A percentile compares a stretch with the other conserved stretches of the same genome.
Conservation (phyloP, 92 coral and sea anemone species). For the Umimayanthus chanpuru region DNA sequence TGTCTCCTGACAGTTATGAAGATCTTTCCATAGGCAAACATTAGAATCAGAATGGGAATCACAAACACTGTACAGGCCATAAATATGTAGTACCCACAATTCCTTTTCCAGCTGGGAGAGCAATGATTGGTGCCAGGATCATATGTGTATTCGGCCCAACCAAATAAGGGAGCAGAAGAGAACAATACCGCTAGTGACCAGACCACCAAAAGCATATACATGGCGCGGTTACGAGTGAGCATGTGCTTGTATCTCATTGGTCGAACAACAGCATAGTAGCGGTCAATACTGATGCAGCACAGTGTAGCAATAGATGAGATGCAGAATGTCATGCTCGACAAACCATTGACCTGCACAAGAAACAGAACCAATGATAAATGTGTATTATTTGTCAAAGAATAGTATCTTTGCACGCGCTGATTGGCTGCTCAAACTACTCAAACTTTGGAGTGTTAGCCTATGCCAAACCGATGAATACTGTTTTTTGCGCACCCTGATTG, state of each 20-base stretch:
- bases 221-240: conserved; percentile 71
- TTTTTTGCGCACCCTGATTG: not conserved
- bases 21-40: conserved; percentile 82
- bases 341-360: conserved; percentile 78
- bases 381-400: not conserved
- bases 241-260: conserved; percentile 85
- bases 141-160: conserved; percentile 68
- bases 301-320: conserved; percentile 81
- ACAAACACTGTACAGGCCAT: conserved; percentile 75
- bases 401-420: not conserved
- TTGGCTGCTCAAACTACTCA: not conserved
- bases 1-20: conserved; percentile 75
- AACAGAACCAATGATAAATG: not conserved
- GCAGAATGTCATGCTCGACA: conserved; percentile 78
- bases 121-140: conserved; percentile 84
- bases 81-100: conserved; percentile 76
- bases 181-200: conserved; percentile 68
- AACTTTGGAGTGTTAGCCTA: too few species aligned
- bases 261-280: conserved; percentile 88
- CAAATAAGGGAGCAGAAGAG: conserved; percentile 72
- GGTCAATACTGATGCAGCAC: conserved; percentile 90
- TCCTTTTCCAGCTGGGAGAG: conserved; percentile 77
- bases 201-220: conserved; percentile 59
- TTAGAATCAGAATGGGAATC: conserved; percentile 72
- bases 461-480: not conserved